Base-by-base conservation (phyloP, 2,797 vertebrate species). In the Zalophus californianus region DNA sequence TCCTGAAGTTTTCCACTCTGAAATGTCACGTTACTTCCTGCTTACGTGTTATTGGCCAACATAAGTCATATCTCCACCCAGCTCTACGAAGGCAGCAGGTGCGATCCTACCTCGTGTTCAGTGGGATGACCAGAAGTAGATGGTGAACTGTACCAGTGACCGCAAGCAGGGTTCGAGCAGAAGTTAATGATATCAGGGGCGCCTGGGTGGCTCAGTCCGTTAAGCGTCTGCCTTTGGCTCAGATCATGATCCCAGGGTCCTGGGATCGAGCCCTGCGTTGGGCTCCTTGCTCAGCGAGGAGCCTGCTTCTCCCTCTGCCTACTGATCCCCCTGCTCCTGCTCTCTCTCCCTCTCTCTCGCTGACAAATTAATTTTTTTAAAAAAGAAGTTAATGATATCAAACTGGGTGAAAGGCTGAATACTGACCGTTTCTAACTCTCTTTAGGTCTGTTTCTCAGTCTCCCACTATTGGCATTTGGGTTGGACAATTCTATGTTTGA, bases 81-180 rank as follows among this genome's bases (percentile, higher is more conserved):
- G 82, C 5, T 14, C 3, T 7, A 52, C 11, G 77, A 72, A 91
- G 84, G 48, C 3, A 54, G 73, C 25, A 78, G 77, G 20, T 23
- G 16, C 10, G 35, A 52, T 15, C 7, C 41, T 32, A 60, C 70
- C 52, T 20, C 0, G 4, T 9, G 60, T 18, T 96, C 82, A 32
- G n/a, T 3, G 6, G 82, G 91, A 66, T 38, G 68, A 60, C 8
- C 52, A 85, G 83, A 79, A 94, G 68, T 4, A 92, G 70, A 16
- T 7, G 38, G 35, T 15, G 7, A 80, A 25, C 25, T 21, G 38
- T 0, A 73, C 9, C 62, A 73, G 13, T 0, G n/a, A 52, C 54
- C 15, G 5, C 85, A 52, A n/a, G 27, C 41, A 29, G 62, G 9
- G 62, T 54, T 21, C 48, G 56, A 93, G 54, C 41, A 80, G 60